phyloP scores from a whole-genome alignment of 2,888 invertebrate species.

The Plebejus argus region DNA sequence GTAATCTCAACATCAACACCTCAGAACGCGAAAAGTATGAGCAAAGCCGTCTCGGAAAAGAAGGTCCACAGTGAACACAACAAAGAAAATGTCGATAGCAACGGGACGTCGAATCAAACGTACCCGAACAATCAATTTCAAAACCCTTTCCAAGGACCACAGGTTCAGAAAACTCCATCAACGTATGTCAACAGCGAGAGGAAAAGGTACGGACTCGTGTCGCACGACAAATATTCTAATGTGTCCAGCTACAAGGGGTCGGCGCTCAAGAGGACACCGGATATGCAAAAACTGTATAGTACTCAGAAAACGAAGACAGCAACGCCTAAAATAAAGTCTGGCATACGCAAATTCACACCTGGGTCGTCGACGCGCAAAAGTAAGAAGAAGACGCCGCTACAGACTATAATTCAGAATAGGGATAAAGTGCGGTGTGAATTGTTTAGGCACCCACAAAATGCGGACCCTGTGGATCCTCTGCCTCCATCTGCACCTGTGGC shows the following conservation, averaged over 20 bases:
- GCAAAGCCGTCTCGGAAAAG: conserved; percentile 59
- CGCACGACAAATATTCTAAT: conserved; percentile 51
- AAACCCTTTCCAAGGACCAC: conserved; percentile 42
- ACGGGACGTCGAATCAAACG: conserved; percentile 52
- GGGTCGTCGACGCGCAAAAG: conserved; percentile 53
- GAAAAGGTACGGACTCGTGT: conserved; percentile 51
- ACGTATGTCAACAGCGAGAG: conserved; percentile 46
- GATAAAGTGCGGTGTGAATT: conserved; percentile 68
- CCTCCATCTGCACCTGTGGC: conserved; percentile 34
- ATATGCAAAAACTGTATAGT: conserved; percentile 51
- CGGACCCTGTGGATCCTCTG: conserved; percentile 46
- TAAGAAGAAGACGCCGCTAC: conserved; percentile 59
- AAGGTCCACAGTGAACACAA: conserved; percentile 52
- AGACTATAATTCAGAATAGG: conserved; percentile 53
- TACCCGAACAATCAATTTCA: conserved; percentile 54
- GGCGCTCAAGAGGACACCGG: conserved; percentile 58
- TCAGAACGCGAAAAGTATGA: conserved; percentile 51
- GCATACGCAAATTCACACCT: conserved; percentile 66
- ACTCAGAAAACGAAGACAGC: conserved; percentile 56
- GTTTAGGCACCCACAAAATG: conserved; percentile 50
- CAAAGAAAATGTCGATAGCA: conserved; percentile 59
- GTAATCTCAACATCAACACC: conserved; percentile 56
- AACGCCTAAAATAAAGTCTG: conserved; percentile 68
- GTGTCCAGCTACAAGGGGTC: conserved; percentile 45
- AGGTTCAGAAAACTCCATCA: conserved; percentile 43